Base-by-base conservation (phyloP, 2,888 invertebrate species). In the Drosophila anceps region DNA sequence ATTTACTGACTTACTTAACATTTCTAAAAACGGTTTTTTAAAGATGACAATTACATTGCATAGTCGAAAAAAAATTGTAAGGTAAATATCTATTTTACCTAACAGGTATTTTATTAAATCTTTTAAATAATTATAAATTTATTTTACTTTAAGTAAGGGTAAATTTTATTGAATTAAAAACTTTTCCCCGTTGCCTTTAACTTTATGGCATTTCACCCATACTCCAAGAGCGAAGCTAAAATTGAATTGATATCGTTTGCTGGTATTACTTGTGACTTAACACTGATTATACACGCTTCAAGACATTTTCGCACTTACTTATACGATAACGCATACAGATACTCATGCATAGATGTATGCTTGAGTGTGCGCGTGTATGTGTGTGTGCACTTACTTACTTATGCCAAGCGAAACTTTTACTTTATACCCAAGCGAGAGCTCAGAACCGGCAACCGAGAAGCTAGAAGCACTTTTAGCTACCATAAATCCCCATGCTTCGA, bases 231-330 rank as follows among this genome's bases (percentile, higher is more conserved):
- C 41, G 2, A 9, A 31, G 18, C 62, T 51, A 44, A 69, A 71
- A 71, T 76, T 74, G 66, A 79, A 71, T 76, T 67, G 79, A 70
- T 79, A 76, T 79, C 59, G 76, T 67, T 75, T 67, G 27, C 44
- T 71, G 67, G 71, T 62, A 84, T 87, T 87, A 84, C 80, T 78
- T 73, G 69, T 55, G 80, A 73, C 82, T 84, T 82, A 84, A 68
- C 82, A 82, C 80, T 82, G 84, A 84, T 84, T 82, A 84, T 80
- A 76, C 66, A 75, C 72, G 63, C 71, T 68, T 57, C 66, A 66
- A 43, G 44, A 58, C 39, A 78, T 67, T 72, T 62, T 72, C 76
- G 46, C 83, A 73, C 83, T 81, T 73, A 74, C 81, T 73, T 64
- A 64, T 31, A 55, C 55, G 70, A 70, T 59, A 41, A 27, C 44